phyloP scores from a whole-genome alignment of 1,140 invertebrate genomes.

The Ladona fulva region DNA sequence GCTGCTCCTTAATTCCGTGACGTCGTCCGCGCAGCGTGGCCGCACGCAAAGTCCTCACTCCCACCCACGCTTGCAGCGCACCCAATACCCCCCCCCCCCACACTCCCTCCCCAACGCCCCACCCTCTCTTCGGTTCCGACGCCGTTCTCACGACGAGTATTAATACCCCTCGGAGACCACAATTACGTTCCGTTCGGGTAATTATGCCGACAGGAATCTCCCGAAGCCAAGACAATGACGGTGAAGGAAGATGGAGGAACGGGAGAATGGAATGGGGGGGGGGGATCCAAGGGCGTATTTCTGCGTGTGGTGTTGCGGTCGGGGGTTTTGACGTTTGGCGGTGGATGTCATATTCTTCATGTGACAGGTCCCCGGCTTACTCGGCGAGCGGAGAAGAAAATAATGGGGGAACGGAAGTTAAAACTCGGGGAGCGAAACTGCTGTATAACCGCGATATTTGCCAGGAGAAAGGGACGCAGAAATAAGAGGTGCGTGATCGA shows the following conservation, averaged over 20 bases:
- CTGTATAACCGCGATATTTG: no score
- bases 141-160: neutral
- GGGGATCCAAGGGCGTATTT: no score
- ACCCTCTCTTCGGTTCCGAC: neutral
- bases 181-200: conserved; percentile 8
- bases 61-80: neutral
- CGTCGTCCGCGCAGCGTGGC: neutral
- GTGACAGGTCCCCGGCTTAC: no score
- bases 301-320: no score
- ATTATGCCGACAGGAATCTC: conserved; percentile 1
- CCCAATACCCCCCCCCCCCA: neutral
- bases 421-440: no score
- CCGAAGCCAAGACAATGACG: neutral
- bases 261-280: neutral
- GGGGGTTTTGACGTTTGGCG: no score
- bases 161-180: neutral
- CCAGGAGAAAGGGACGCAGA: no score
- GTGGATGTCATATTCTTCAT: no score
- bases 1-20: conserved; percentile 3
- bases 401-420: no score
- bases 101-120: neutral
- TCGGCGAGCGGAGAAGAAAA: no score
- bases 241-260: neutral
- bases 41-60: neutral
- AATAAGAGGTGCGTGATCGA: no score